These are phyloP conservation scores for Orius insidiosus DNA, from an alignment of 1,140 invertebrate species.

Conservation along the genomic window DNA sequence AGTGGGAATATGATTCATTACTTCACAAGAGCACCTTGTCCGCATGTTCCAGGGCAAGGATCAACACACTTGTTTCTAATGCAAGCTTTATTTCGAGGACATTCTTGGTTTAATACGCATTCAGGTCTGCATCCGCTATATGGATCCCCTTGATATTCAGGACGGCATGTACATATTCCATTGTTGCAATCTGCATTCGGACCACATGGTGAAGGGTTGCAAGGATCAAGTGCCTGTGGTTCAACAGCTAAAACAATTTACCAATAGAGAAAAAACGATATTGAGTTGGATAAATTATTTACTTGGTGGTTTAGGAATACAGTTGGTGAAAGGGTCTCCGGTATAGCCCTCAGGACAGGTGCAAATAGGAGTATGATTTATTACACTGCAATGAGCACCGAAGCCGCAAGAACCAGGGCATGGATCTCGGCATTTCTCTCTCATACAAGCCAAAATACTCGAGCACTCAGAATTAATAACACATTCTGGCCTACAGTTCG, in stretches of 20 bases:
- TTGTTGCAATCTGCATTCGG: conserved; percentile 38
- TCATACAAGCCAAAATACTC: conserved; percentile 43
- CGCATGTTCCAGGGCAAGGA: conserved; percentile 34
- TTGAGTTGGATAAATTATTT: conserved; percentile 4
- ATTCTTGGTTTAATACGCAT: conserved; percentile 33
- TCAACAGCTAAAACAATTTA: conserved; percentile 19
- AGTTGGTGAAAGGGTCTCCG: conserved; percentile 40
- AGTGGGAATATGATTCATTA: conserved; percentile 30
- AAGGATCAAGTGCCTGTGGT: conserved; percentile 25
- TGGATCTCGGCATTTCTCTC: conserved; percentile 47
- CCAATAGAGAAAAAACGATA: not conserved
- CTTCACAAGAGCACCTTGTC: conserved; percentile 32
- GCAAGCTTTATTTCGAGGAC: conserved; percentile 30
- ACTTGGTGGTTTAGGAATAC: conserved; percentile 20
- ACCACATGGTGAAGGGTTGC: conserved; percentile 36
- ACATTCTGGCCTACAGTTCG: conserved; percentile 46
- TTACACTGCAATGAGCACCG: conserved; percentile 53
- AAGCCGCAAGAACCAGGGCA: conserved; percentile 52
- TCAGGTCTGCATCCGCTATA: conserved; percentile 30
- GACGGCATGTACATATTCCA: conserved; percentile 30
- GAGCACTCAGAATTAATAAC: conserved; percentile 45
- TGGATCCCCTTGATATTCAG: conserved; percentile 37
- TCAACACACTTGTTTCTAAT: conserved; percentile 32
- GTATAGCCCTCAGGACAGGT: conserved; percentile 51
- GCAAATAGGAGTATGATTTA: conserved; percentile 56